These are phyloP conservation scores for Uloborus diversus DNA, from an alignment of 1,140 invertebrate genomes.

Conservation along the genomic window DNA sequence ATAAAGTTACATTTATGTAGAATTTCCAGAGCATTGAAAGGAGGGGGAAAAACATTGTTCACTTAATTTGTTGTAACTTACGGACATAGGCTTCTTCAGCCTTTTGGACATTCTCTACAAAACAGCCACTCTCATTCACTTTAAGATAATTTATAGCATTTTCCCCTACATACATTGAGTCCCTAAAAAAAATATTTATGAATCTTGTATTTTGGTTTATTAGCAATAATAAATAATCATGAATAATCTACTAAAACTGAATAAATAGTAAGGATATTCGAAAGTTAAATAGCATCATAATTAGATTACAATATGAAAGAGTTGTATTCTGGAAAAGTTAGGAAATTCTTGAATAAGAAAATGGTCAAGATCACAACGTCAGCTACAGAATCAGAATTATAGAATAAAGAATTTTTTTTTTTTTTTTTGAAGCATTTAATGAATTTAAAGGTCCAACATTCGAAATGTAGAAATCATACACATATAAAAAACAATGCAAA, in stretches of 20 bases:
- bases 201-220: neutral
- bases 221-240: neutral
- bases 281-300: neutral
- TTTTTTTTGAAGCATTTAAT: no score
- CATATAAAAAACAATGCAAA: no score
- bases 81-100: slow-evolving; percentile 1
- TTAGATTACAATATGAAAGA: neutral
- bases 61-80: no score
- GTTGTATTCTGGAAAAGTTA: neutral
- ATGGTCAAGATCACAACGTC: no score
- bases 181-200: neutral
- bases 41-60: no score
- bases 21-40: no score
- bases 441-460: no score
- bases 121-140: slow-evolving; percentile 28
- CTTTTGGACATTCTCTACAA: slow-evolving; percentile 1
- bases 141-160: slow-evolving; percentile 14
- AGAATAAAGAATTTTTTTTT: no score
- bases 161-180: neutral
- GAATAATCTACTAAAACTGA: neutral
- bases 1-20: no score
- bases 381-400: no score
- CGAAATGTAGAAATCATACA: no score
- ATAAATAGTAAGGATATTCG: neutral
- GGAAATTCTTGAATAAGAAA: no score